Evolutionary conservation across 2,113 vertebrate species (phyloP).

Genomic region (Alces alces): DNA sequence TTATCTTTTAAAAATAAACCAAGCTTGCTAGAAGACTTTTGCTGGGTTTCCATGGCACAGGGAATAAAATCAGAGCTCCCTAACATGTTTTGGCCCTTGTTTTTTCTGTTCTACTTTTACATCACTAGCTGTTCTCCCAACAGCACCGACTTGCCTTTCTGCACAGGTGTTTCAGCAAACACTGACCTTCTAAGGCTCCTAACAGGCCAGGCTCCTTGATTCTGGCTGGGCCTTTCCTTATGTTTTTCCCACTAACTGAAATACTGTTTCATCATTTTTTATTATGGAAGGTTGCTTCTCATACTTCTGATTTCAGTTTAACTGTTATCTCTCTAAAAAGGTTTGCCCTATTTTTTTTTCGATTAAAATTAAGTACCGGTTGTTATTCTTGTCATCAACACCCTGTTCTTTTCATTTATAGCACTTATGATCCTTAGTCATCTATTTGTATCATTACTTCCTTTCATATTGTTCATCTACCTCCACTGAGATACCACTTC

Average conservation of each 20-base stretch:
- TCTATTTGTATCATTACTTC: neutral
- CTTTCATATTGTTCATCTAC: neutral
- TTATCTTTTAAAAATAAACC: neutral
- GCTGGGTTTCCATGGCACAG: neutral
- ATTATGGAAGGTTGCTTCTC: neutral
- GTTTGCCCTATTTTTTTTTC: neutral
- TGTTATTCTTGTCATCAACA: neutral
- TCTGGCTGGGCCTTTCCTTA: neutral
- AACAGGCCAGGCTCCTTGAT: neutral
- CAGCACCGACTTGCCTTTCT: fast-evolving
- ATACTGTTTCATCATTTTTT: neutral
- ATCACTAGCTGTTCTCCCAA: too few species aligned
- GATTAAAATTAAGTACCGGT: neutral
- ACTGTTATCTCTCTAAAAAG: neutral
- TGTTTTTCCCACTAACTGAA: neutral
- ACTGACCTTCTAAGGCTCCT: neutral
- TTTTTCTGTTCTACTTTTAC: neutral
- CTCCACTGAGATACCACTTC: neutral
- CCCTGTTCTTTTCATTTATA: neutral
- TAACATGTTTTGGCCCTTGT: neutral
- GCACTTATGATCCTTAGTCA: neutral
- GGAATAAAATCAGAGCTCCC: neutral
- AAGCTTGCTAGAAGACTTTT: neutral
- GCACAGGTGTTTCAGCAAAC: neutral
- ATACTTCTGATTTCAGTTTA: neutral